Evolutionary conservation across 2,888 invertebrate species (phyloP), one percentile per base, ranked within the genome.

Genomic region (Cosmorhoe ocellata): DNA sequence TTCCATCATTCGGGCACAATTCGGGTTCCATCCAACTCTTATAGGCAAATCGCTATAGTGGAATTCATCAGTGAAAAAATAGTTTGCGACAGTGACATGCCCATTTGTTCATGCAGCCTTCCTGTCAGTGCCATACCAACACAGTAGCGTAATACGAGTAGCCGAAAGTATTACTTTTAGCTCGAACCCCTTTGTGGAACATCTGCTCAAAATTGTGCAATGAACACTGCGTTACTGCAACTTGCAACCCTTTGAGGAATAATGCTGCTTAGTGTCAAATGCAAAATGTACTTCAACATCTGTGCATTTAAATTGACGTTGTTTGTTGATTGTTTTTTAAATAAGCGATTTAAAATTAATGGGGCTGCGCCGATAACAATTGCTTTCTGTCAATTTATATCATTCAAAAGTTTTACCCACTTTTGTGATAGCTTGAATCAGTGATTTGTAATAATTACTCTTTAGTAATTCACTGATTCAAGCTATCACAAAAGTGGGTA

Each of bases 241-340:
- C 67, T 67, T 62, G 58, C 73, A 77, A 80, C 81, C 83, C 80
- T 79, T 81, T 79, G 63, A 64, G 67, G 63, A 66, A 58, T 60
- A 64, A 62, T 61, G 66, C 70, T 67, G 63, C 61, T 64, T 63
- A 64, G 58, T 62, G 61, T 61, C 68, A 66, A 63, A 65, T 66
- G 64, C 62, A 64, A 66, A n/a, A 67, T 67, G 62, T 57, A 47
- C 33, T 28, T 10, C 22, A 42, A 33, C 51, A 53, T 44, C 44
- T 45, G 41, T 47, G 27, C 41, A 34, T 42, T 48, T 27, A 34
- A 52, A 44, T 42, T 3, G 24, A 43, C 31, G 36, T 24, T 41
- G 28, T 46, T 46, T 34, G 36, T 24, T 41, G 28, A 51, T 46
- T 11, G 12, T 33, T 42, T 33, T 41, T 38, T 22, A 38, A 42